Conservation (phyloP, 2,113 vertebrate species). For the Bos indicus region DNA sequence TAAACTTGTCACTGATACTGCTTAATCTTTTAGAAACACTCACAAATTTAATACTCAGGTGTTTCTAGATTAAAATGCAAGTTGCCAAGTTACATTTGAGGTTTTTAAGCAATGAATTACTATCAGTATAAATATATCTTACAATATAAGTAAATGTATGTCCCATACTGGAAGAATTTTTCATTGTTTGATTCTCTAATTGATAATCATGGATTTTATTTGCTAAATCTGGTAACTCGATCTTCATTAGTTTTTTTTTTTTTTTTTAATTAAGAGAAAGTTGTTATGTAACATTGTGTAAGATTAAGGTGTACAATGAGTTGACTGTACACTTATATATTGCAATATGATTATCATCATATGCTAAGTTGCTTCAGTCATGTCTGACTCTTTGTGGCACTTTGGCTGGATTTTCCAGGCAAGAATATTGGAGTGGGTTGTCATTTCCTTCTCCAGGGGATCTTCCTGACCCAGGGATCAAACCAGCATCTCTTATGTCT, state of each 20-base stretch:
- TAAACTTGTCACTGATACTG: neutral
- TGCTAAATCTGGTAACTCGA: neutral
- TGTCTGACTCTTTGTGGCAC: neutral
- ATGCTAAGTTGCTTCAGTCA: neutral
- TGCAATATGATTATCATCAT: neutral
- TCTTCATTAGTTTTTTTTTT: neutral
- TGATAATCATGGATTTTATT: neutral
- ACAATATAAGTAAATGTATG: neutral
- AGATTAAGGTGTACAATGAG: neutral
- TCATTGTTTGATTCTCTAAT: neutral
- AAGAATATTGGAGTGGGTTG: no score
- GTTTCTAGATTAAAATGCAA: neutral
- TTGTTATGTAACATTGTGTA: neutral
- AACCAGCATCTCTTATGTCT: no score
- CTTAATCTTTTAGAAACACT: neutral
- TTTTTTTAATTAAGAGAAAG: neutral
- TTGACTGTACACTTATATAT: neutral
- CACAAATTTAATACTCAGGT: neutral
- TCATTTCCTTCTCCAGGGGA: no score
- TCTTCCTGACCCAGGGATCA: no score
- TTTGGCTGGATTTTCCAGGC: neutral
- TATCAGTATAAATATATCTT: neutral
- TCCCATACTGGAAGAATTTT: neutral
- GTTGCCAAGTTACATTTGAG: neutral
- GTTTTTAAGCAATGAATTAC: neutral